phyloP scores from a whole-genome alignment of 2,113 vertebrate species.

The Gopherus flavomarginatus region DNA sequence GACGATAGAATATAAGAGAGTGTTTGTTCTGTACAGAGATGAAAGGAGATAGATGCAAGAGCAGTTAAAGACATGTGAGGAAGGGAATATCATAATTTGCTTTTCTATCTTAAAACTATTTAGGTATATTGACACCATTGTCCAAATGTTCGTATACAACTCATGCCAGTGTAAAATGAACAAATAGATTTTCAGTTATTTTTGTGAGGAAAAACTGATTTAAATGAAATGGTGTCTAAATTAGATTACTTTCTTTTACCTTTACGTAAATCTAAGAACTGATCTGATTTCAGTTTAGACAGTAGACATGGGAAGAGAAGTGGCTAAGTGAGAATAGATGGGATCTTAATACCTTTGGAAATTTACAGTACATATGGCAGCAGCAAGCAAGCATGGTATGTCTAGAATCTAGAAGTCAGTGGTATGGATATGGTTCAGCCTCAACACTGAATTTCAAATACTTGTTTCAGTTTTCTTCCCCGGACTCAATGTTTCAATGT shows the following conservation, averaged over 20 bases:
- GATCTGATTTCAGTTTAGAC: not conserved
- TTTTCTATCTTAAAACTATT: constrained; percentile 42
- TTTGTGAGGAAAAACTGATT: not conserved
- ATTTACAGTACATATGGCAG: not conserved
- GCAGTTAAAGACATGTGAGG: not conserved
- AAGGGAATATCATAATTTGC: constrained; percentile 20
- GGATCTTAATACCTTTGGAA: not conserved
- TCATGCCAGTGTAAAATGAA: constrained; percentile 14
- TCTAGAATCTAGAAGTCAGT: not conserved
- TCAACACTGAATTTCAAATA: not conserved
- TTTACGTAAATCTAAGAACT: not conserved
- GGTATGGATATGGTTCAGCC: not conserved
- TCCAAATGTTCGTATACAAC: constrained; percentile 46
- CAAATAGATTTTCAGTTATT: not conserved
- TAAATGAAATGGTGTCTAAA: constrained; percentile 17
- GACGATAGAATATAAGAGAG: not conserved
- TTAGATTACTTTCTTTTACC: not conserved
- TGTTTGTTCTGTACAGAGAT: not conserved
- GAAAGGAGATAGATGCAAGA: constrained; percentile 20
- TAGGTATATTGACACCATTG: constrained; percentile 44
- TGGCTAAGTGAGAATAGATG: not conserved
- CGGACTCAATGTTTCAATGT: not conserved
- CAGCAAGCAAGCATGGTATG: not conserved
- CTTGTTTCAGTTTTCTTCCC: not conserved
- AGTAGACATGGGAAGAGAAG: not conserved